Base-by-base conservation (phyloP, 2,888 invertebrate genomes). In the Macrophya alboannulata region DNA sequence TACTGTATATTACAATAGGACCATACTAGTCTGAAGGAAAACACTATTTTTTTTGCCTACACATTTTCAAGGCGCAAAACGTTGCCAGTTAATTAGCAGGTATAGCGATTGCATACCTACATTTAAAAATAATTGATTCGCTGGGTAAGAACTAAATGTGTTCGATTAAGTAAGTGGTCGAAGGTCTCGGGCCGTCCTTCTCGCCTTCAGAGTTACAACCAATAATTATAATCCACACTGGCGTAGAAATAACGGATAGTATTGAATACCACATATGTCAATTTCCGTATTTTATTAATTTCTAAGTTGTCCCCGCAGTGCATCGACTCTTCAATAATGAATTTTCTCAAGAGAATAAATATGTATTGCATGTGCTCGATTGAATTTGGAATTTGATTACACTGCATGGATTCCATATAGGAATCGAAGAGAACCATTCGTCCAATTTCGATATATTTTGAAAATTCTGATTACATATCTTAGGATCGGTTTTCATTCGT, bases 191-290 rank as follows among this genome's bases (percentile, higher is more conserved):
- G 62, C 59, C 81, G 51, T 21, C 40, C 62, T 37, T 40, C 43
- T 81, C 62, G 25, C 21, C 79, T 43, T 62, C 31, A 6, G 21
- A 62, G 40, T 43, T 62, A 43, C n/a, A 62, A 43, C 62, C 43
- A 21, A 62, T 62, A 5, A 81, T 81, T 62, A 48, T 48, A 62
- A 59, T 81, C 37, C 31, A 77, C 77, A 77, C 77, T 77, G 77
- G 77, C 77, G 77, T 77, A 77, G 17, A 10, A 45, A 45, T 76
- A 3, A 8, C 72, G 8, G 15, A n/a, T 21, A 37, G 31, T 8
- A 77, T 10, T 48, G 31, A 31, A 51, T 37, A 12, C 31, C 1
- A 51, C 51, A 6, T 17, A 51, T 4, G 51, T 37, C 9, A 17
- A 77, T 55, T 55, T 9, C 55, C 4, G n/a, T 3, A 31, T 31